Evolutionary conservation across 2,113 vertebrate species (phyloP).

Genomic region (Mesoclemmys tuberculata): DNA sequence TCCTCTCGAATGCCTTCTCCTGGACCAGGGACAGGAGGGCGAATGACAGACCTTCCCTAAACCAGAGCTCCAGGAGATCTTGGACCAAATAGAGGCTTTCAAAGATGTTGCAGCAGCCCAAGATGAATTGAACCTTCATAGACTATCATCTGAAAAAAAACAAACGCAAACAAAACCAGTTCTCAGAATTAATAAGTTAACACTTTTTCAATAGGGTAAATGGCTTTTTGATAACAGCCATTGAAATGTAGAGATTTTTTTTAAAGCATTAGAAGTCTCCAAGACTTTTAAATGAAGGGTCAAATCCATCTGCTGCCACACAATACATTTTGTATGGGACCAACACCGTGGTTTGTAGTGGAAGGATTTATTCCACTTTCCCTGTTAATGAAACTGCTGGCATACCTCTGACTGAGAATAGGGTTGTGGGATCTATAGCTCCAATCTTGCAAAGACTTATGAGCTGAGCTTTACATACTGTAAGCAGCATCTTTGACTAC

Average conservation of each 20-base stretch:
- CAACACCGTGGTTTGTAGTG: neutral
- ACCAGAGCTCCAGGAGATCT: too few species aligned
- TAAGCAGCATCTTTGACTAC: neutral
- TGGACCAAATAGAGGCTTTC: too few species aligned
- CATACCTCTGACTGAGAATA: neutral
- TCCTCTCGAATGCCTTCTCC: too few species aligned
- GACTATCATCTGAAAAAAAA: neutral
- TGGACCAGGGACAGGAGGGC: too few species aligned
- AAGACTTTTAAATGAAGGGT: neutral
- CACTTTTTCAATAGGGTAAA: neutral
- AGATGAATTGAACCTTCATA: neutral
- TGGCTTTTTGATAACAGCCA: neutral
- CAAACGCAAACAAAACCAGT: neutral
- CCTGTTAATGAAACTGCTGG: neutral
- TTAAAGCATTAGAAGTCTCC: neutral
- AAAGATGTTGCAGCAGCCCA: too few species aligned
- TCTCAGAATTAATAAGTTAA: neutral
- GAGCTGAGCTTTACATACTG: neutral
- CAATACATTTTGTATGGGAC: neutral
- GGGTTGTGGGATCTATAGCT: accelerated
- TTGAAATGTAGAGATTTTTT: neutral
- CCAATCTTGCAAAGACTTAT: neutral
- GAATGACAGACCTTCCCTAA: too few species aligned
- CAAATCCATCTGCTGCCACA: neutral
- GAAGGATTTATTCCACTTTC: neutral